Percentiles rank a stretch among this genome's conserved stretches.
Evolutionary conservation across 2,888 invertebrate genomes (phyloP).

Genomic region (Protula sp.): DNA sequence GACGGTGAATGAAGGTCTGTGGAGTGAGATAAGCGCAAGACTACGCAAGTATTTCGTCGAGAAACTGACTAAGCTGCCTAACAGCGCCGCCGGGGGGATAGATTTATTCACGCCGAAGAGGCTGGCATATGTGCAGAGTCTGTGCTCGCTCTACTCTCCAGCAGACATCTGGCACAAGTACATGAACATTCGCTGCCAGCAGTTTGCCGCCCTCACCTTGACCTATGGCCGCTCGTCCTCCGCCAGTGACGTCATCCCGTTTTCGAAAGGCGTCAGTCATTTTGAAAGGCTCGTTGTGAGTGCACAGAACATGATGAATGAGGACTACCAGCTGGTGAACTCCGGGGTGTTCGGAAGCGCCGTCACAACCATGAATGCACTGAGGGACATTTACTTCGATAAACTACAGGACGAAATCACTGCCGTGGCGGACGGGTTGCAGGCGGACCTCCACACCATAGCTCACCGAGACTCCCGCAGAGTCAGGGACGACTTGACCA

Average conservation of each 20-base stretch:
- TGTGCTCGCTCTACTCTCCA: conserved; percentile 36
- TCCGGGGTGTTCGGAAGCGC: conserved; percentile 41
- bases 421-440: conserved; percentile 37
- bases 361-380: conserved; percentile 34
- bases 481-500: conserved; percentile 5
- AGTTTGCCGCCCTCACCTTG: conserved; percentile 26
- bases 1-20: conserved; percentile 32
- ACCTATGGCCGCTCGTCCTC: conserved; percentile 20
- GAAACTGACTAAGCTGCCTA: conserved; percentile 33
- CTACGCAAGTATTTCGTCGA: conserved; percentile 33
- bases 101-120: conserved; percentile 31
- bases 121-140: conserved; percentile 38
- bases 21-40: conserved; percentile 31
- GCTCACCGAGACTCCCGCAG: background rate
- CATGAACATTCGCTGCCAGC: conserved; percentile 34
- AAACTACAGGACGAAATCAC: conserved; percentile 45
- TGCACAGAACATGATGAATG: conserved; percentile 38
- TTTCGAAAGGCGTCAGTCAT: conserved; percentile 2
- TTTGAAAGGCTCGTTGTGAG: conserved; percentile 1
- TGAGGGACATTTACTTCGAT: conserved; percentile 44
- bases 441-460: conserved; percentile 31
- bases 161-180: conserved; percentile 35
- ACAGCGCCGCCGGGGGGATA: conserved; percentile 21
- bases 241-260: background rate
- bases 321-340: conserved; percentile 42